Conservation (phyloP, 2,113 vertebrate species). For the Peromyscus californicus region DNA sequence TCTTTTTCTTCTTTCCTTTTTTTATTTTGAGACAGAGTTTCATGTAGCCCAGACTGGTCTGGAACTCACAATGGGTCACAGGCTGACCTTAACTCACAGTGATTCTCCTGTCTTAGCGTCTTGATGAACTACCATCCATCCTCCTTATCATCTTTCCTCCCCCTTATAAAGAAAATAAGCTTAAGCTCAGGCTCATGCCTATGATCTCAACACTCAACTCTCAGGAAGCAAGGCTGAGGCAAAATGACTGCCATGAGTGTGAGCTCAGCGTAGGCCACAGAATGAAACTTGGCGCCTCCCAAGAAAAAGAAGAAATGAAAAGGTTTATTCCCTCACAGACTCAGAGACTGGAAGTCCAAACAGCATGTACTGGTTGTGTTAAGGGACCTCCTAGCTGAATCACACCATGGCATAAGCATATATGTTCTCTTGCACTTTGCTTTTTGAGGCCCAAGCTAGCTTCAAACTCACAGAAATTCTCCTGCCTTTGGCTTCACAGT, state of each 20-base stretch:
- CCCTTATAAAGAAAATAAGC: neutral
- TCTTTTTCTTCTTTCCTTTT: neutral
- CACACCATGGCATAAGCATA: neutral
- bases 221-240: neutral
- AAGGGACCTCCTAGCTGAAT: neutral
- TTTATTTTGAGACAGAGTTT: neutral
- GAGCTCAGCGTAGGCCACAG: no score
- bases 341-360: neutral
- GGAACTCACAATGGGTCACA: neutral
- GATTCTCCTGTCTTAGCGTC: neutral
- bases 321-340: neutral
- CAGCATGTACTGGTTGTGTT: rapidly evolving
- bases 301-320: neutral
- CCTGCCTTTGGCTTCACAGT: neutral
- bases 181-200: neutral
- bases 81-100: neutral
- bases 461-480: neutral
- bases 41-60: neutral
- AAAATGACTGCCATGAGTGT: neutral
- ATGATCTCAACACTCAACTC: neutral
- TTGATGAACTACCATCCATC: neutral
- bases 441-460: neutral
- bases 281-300: neutral
- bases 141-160: neutral
- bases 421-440: neutral